phyloP scores from a whole-genome alignment of 2,888 invertebrate genomes.

The Labia minor region DNA sequence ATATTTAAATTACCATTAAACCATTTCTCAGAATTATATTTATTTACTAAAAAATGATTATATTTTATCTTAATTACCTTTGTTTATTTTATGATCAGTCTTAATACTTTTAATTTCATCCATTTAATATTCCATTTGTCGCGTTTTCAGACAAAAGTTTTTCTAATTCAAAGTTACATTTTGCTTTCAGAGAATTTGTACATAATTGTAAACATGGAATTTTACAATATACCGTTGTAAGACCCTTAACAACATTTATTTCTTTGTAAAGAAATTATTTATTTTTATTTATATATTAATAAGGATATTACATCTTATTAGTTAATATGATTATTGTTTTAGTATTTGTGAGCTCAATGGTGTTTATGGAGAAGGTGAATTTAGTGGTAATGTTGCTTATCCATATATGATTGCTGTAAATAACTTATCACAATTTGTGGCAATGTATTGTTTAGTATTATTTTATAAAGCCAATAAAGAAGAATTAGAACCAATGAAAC shows the following conservation, averaged over 20 bases:
- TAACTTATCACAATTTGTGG: conserved; percentile 88
- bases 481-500: conserved; percentile 83
- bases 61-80: too few relatives aligned
- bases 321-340: conserved; percentile 24
- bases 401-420: conserved; percentile 79
- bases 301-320: neutral
- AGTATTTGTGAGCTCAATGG: conserved; percentile 74
- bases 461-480: conserved; percentile 84
- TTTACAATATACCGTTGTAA: conserved; percentile 83
- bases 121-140: too few relatives aligned
- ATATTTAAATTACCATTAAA: too few relatives aligned
- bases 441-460: conserved; percentile 90
- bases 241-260: conserved; percentile 80
- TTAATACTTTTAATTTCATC: too few relatives aligned
- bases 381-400: conserved; percentile 72
- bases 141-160: too few relatives aligned
- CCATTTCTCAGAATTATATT: too few relatives aligned
- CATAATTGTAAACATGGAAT: conserved; percentile 95
- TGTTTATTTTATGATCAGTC: too few relatives aligned
- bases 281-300: too few relatives aligned
- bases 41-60: too few relatives aligned
- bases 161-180: too few relatives aligned
- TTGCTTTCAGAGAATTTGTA: conserved; percentile 66
- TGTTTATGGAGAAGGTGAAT: conserved; percentile 86
- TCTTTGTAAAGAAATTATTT: conserved; percentile 54